phyloP scores from a whole-genome alignment of 2,113 vertebrate species.

The Mesoclemmys tuberculata region DNA sequence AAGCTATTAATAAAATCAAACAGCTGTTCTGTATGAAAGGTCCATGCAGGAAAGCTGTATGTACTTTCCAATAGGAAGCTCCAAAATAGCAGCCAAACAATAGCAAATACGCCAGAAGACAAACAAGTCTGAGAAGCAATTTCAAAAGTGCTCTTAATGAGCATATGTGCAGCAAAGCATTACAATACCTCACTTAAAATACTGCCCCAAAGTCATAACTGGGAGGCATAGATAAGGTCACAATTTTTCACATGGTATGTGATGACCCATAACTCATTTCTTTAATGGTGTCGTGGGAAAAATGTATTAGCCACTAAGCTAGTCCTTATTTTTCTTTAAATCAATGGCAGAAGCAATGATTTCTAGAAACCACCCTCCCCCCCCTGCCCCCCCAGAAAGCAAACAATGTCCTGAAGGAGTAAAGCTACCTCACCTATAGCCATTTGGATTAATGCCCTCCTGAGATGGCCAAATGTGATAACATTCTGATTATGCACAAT shows the following conservation, averaged over 20 bases:
- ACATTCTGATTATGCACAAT: background rate
- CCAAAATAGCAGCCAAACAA: background rate
- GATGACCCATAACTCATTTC: background rate
- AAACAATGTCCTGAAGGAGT: background rate
- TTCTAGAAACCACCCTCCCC: background rate
- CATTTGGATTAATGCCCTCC: background rate
- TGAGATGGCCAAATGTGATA: background rate
- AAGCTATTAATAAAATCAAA: background rate
- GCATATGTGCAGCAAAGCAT: background rate
- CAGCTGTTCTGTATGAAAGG: background rate
- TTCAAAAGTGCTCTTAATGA: background rate
- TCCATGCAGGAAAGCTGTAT: background rate
- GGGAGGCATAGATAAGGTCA: background rate
- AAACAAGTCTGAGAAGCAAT: background rate
- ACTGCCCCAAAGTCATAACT: background rate
- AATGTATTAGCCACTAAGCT: background rate
- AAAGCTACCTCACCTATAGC: background rate
- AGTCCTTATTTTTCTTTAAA: background rate
- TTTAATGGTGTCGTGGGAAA: background rate
- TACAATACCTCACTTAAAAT: background rate
- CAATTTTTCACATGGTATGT: background rate
- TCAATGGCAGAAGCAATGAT: background rate
- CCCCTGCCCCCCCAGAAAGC: background rate
- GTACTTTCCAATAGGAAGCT: background rate
- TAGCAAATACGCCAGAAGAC: background rate